These are phyloP conservation scores for Drosophila antonietae DNA, from an alignment of 2,888 invertebrate genomes.

Conservation along the genomic window DNA sequence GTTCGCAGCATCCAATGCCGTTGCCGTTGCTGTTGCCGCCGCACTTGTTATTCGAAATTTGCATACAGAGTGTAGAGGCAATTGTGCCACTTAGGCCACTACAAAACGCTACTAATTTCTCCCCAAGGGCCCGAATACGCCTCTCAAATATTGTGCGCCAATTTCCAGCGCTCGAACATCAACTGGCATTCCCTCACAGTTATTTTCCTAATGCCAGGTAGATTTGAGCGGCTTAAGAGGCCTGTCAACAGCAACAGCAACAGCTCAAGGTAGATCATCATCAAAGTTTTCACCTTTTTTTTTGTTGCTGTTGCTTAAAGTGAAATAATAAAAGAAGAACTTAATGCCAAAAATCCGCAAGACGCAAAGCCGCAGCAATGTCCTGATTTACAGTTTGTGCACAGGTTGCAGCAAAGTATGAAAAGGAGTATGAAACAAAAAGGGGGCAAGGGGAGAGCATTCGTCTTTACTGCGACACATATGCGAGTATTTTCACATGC, in stretches of 20 bases:
- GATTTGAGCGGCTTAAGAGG: conserved; percentile 3
- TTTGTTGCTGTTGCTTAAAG: not conserved
- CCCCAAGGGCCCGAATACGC: conserved; percentile 41
- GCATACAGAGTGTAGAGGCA: conserved; percentile 58
- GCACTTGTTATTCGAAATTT: conserved; percentile 54
- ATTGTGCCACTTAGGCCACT: conserved; percentile 63
- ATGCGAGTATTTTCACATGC: conserved; percentile 14
- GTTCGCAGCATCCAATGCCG: conserved; percentile 31
- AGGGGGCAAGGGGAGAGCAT: not conserved
- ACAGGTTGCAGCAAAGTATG: not conserved
- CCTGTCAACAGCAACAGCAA: not conserved
- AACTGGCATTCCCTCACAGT: conserved; percentile 44
- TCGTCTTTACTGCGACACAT: not conserved
- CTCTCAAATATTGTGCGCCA: conserved; percentile 29
- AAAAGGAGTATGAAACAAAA: conserved; percentile 5
- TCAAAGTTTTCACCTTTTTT: conserved; percentile 17
- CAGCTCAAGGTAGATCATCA: conserved; percentile 6
- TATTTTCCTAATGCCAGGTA: conserved; percentile 41
- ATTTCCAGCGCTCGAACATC: conserved; percentile 33
- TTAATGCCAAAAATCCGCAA: conserved; percentile 7
- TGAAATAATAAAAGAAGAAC: not conserved
- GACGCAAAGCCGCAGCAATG: conserved; percentile 8
- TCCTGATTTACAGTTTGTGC: conserved; percentile 1
- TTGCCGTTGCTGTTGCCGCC: conserved; percentile 20
- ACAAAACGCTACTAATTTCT: conserved; percentile 70